These are phyloP conservation scores for Erythrocercus mccallii DNA, from an alignment of 2,113 vertebrate species.

Conservation along the genomic window DNA sequence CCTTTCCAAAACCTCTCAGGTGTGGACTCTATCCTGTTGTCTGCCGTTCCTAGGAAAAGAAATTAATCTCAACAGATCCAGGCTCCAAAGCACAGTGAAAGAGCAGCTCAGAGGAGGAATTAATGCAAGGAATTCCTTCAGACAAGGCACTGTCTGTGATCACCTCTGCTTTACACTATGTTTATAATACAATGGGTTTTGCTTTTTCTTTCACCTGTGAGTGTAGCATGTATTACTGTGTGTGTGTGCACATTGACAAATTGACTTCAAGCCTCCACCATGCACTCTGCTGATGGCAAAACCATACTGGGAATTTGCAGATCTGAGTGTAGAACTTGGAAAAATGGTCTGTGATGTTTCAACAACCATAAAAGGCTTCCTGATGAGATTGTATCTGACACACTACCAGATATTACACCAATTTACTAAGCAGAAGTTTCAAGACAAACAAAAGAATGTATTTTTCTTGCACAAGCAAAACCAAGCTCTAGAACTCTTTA, in stretches of 20 bases:
- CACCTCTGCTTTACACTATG: not conserved
- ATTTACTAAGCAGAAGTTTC: not conserved
- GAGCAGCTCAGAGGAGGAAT: not conserved
- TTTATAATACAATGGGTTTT: not conserved
- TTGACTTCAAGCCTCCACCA: not conserved
- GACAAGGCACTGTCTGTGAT: not conserved
- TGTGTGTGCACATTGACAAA: not conserved
- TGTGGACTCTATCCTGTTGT: not conserved
- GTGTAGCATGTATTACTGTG: fast-evolving
- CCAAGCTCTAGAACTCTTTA: not conserved
- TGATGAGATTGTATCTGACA: not conserved
- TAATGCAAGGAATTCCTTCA: not conserved
- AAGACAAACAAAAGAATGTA: not conserved
- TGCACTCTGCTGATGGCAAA: not conserved
- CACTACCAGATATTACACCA: not conserved
- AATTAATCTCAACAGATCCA: not conserved
- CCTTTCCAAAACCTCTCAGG: not conserved
- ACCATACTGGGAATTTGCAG: not conserved
- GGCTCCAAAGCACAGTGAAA: not conserved
- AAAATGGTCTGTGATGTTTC: not conserved
- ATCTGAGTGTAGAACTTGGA: not conserved
- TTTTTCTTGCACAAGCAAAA: not conserved
- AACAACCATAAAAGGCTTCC: not conserved
- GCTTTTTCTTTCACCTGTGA: not conserved
- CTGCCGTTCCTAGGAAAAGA: not conserved